Percentiles rank a stretch among this genome's conserved stretches.
phyloP scores from a whole-genome alignment of 2,797 vertebrate genomes.

The Xenopus petersii region DNA sequence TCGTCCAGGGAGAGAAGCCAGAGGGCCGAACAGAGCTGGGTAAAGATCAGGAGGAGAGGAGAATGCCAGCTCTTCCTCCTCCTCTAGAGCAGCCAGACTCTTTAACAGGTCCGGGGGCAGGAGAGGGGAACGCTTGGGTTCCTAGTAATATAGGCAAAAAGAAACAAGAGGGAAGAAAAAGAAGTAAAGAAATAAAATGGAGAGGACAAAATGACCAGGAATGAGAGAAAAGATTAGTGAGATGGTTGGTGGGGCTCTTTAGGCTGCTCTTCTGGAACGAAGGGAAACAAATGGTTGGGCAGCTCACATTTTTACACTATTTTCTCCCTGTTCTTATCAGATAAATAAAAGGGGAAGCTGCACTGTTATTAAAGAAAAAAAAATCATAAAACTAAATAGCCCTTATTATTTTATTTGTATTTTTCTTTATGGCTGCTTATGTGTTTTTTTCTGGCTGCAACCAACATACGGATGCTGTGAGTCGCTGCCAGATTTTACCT shows the following conservation, averaged over 20 bases:
- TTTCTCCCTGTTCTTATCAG: no score
- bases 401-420: no score
- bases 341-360: no score
- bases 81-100: conserved; percentile 98
- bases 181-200: conserved; percentile 46
- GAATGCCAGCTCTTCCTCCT: conserved; percentile 97
- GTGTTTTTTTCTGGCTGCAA: no score
- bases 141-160: conserved; percentile 82
- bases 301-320: no score
- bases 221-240: conserved; percentile 11
- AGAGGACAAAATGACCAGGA: conserved; percentile 12
- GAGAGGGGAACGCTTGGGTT: conserved; percentile 97
- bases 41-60: conserved; percentile 98
- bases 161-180: conserved; percentile 64
- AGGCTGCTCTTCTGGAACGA: no score
- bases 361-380: no score
- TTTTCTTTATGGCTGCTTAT: no score
- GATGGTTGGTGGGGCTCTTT: neutral
- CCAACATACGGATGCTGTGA: no score
- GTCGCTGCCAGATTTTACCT: no score
- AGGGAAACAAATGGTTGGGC: no score
- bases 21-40: conserved; percentile 93
- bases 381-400: no score
- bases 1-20: conserved; percentile 94
- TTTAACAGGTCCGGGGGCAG: conserved; percentile 99